These are phyloP conservation scores for Anarrhichthys ocellatus DNA, from an alignment of 2,113 vertebrate species.

Conservation along the genomic window DNA sequence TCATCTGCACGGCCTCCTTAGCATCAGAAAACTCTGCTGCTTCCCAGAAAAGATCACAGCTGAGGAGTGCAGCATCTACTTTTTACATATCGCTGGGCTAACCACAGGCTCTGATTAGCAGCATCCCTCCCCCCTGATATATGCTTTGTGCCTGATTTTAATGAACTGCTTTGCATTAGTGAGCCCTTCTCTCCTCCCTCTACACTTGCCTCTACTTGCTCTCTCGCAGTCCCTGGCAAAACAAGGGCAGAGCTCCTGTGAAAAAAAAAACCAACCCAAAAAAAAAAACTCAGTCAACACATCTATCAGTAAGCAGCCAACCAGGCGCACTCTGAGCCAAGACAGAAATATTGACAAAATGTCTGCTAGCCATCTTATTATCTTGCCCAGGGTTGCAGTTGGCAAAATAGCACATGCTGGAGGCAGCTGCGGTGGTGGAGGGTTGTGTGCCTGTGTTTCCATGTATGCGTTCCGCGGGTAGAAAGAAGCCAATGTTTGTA, in stretches of 20 bases:
- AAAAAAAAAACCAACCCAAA: constrained; percentile 3
- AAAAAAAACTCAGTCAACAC: constrained; percentile 74
- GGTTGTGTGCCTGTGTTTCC: constrained; percentile 13
- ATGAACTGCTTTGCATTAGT: constrained; percentile 76
- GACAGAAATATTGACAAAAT: constrained; percentile 83
- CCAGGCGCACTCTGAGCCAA: constrained; percentile 76
- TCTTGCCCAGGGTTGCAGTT: constrained; percentile 70
- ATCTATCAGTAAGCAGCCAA: constrained; percentile 79
- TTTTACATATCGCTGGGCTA: constrained; percentile 60
- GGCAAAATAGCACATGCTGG: constrained; percentile 73
- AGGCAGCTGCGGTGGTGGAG: constrained; percentile 43
- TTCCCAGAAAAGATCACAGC: constrained; percentile 57
- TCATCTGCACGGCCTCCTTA: constrained; percentile 65
- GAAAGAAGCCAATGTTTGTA: constrained; percentile 63
- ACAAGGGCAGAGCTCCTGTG: constrained; percentile 42
- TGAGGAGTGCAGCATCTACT: constrained; percentile 40
- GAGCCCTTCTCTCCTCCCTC: constrained; percentile 49
- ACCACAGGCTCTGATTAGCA: constrained; percentile 69
- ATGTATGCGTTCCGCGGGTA: constrained; percentile 45
- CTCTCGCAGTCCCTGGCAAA: constrained; percentile 66
- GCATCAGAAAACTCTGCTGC: constrained; percentile 44
- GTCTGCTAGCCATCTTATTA: constrained; percentile 77
- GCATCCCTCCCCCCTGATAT: constrained; percentile 57
- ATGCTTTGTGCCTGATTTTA: constrained; percentile 74
- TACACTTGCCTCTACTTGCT: constrained; percentile 67